phyloP scores from a whole-genome alignment of 2,888 invertebrate species.

The Eueremaeus valkanovi region DNA sequence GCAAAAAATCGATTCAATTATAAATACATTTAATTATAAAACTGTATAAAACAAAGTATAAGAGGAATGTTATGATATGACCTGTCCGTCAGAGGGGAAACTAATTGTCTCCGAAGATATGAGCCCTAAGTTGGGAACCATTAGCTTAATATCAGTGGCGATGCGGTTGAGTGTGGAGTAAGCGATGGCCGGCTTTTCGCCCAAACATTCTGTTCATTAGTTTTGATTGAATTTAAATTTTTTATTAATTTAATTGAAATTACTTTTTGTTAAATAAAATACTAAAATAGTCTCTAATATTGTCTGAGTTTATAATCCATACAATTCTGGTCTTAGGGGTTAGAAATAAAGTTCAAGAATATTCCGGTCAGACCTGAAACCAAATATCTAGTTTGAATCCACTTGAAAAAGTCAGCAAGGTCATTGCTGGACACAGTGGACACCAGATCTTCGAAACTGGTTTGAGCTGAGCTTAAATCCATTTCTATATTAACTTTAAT shows the following conservation, averaged over 20 bases:
- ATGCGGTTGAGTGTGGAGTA: slow-evolving; percentile 44
- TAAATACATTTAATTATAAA: not conserved
- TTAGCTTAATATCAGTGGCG: slow-evolving; percentile 48
- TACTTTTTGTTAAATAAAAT: not conserved
- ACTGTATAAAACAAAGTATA: not conserved
- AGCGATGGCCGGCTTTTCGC: slow-evolving; percentile 21
- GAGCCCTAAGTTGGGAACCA: slow-evolving; percentile 48
- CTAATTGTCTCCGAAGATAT: slow-evolving; percentile 48
- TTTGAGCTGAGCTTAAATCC: not conserved
- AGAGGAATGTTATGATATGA: not conserved
- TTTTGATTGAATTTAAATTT: too few species aligned
- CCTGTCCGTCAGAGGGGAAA: not conserved
- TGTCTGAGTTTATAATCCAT: too few species aligned
- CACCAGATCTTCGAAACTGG: not conserved
- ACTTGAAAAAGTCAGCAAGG: not conserved
- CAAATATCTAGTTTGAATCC: slow-evolving; percentile 16
- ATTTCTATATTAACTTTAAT: not conserved
- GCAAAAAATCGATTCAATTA: not conserved
- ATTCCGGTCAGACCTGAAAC: not conserved
- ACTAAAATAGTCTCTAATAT: too few species aligned
- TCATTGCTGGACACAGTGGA: not conserved
- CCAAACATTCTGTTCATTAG: slow-evolving; percentile 26
- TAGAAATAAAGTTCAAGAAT: not conserved
- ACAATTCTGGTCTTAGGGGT: too few species aligned
- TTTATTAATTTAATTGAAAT: too few species aligned